Evolutionary conservation across 1,140 invertebrate genomes (phyloP), one percentile per base, ranked within the genome.

Genomic region (Caenorhabditis brenneri): DNA sequence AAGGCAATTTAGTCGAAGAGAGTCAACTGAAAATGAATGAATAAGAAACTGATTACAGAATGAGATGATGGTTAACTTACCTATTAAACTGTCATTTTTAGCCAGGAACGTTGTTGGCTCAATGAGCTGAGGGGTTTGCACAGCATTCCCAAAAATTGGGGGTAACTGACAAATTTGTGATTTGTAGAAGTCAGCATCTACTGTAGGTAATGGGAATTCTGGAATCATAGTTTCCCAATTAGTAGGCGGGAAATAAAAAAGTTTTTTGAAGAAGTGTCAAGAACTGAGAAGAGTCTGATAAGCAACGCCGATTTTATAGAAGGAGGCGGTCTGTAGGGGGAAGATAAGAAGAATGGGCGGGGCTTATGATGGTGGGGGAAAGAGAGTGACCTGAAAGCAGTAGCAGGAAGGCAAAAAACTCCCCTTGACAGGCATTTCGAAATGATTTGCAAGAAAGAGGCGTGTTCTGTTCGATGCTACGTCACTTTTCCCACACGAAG

Each of bases 141-240:
- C 36, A 74, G 65, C 36, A 24, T 74, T 16, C 36, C 65, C 65
- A n/a, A 74, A 74, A 10, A 74, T 74, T 42, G 65, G 65, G 33
- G 65, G 36, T n/a, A 39, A 31, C 65, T 74, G 65, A 15, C 7
- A 74, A 9, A 74, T 74, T 42, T 74, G 65, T 9, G 65, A 74
- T 42, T 46, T 74, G 36, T 74, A 74, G 36, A 74, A 74, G 65
- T 74, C 65, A 74, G 65, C 36, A 42, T 74, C 65, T 42, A 74
- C 65, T 42, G 65, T 74, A 74, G 65, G 65, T 24, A 74, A 29
- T 74, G 65, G 65, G 65, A 74, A 74, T 46, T 74, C 65, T 74
- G 65, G 65, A 74, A 74, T 74, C 65, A 74, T 74, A 24, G 36
- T 24, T 74, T 74, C 65, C 65, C 65, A n/a, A 24, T 24, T 74